Evolutionary conservation across 2,888 invertebrate genomes (phyloP).

Genomic region (Bursaphelenchus okinawaensis): DNA sequence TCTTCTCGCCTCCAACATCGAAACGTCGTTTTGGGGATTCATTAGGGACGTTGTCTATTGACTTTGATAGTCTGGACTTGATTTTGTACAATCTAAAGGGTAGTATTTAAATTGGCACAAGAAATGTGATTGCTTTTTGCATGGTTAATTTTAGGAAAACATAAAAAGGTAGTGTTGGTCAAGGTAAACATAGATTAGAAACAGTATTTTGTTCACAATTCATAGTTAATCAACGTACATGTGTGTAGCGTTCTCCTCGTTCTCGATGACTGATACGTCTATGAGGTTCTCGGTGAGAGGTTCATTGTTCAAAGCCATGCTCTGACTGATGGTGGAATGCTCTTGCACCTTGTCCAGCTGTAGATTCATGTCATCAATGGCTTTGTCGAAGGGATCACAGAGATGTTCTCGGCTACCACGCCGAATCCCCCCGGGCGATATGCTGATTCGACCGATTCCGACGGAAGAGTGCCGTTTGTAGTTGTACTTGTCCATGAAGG

Average conservation of each 20-base stretch:
- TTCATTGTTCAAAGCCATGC: neutral
- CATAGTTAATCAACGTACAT: neutral
- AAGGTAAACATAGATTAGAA: too few relatives aligned
- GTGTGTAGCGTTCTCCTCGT: neutral
- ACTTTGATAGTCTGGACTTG: neutral
- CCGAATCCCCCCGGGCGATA: neutral
- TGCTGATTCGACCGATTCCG: neutral
- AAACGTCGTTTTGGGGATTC: conserved; percentile 23
- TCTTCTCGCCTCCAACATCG: conserved; percentile 20
- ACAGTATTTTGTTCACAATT: too few relatives aligned
- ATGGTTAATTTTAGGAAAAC: too few relatives aligned
- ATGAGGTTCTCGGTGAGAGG: neutral
- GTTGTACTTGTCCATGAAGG: neutral
- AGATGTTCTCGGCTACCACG: conserved; percentile 9
- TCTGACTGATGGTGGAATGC: neutral
- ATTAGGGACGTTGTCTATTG: conserved; percentile 26
- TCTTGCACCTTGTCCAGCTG: neutral
- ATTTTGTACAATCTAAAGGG: neutral
- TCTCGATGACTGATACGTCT: neutral
- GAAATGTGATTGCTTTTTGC: neutral
- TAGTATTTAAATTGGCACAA: neutral
- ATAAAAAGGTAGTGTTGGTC: too few relatives aligned
- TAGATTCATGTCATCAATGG: conserved; percentile 22
- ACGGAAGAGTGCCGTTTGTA: neutral
- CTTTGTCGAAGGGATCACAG: conserved; percentile 26